These are phyloP conservation scores for Deroptyus accipitrinus DNA, from an alignment of 2,113 vertebrate genomes.

Conservation along the genomic window DNA sequence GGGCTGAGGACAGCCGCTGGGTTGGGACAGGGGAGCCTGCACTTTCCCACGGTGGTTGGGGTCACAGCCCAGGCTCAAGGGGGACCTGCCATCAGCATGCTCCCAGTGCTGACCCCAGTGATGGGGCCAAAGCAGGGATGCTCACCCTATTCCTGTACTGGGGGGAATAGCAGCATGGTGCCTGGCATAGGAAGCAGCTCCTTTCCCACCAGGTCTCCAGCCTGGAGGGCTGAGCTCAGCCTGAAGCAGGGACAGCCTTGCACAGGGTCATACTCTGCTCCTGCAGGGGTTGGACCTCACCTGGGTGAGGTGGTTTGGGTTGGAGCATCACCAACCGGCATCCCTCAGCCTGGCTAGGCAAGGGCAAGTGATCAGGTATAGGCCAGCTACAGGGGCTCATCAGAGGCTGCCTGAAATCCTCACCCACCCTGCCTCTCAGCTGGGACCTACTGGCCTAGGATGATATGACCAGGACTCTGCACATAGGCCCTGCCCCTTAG, in stretches of 20 bases:
- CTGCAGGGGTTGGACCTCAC: accelerated
- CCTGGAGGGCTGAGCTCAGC: background rate
- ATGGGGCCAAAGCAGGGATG: background rate
- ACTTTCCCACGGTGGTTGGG: background rate
- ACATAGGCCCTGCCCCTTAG: background rate
- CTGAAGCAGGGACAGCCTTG: accelerated
- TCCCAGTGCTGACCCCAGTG: background rate
- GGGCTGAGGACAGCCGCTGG: background rate
- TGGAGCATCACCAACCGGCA: background rate
- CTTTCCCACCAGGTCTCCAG: background rate
- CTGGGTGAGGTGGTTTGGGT: background rate
- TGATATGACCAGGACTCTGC: background rate
- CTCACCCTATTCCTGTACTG: background rate
- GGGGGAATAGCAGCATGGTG: background rate
- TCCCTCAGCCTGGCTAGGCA: background rate
- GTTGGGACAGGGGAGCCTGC: background rate
- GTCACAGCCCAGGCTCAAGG: background rate
- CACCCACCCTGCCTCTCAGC: background rate
- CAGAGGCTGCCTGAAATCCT: background rate
- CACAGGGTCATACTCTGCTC: background rate
- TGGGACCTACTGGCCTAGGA: background rate
- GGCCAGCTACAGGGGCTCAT: background rate
- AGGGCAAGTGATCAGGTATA: accelerated
- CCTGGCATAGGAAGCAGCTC: background rate
- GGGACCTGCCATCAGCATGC: background rate